phyloP scores from a whole-genome alignment of 1,140 invertebrate species.

The Euura lappo region DNA sequence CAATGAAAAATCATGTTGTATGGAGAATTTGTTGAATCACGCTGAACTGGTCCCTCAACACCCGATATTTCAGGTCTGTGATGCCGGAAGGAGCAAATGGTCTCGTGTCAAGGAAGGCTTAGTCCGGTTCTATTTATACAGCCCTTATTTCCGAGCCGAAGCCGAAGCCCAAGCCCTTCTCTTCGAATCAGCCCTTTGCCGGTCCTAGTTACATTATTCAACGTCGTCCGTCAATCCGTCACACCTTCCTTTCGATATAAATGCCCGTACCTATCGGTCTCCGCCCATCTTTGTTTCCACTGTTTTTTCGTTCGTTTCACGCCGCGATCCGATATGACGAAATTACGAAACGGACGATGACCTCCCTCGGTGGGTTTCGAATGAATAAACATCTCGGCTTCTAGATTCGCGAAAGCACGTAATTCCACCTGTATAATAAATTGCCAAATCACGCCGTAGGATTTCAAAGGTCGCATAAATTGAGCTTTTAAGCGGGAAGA shows the following conservation, averaged over 20 bases:
- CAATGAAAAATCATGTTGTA: too few species aligned
- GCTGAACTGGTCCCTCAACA: too few species aligned
- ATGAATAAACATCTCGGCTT: too few species aligned
- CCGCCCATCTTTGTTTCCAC: not conserved
- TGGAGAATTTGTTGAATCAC: too few species aligned
- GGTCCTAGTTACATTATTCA: not conserved
- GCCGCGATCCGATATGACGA: not conserved
- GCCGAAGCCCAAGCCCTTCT: not conserved
- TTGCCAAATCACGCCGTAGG: too few species aligned
- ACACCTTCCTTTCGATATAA: not conserved
- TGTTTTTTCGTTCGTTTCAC: not conserved
- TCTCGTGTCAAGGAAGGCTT: not conserved
- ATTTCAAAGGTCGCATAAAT: too few species aligned
- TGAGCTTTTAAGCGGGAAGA: too few species aligned
- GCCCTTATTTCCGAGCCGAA: not conserved
- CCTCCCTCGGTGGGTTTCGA: too few species aligned
- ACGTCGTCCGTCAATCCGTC: conserved; percentile 1
- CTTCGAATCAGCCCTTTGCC: not conserved
- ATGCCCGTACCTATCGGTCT: not conserved
- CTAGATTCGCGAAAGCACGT: too few species aligned
- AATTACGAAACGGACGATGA: not conserved
- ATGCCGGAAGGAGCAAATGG: too few species aligned
- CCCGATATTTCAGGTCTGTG: too few species aligned
- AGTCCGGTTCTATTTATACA: not conserved
- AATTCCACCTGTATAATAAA: too few species aligned